phyloP scores from a whole-genome alignment of 2,888 invertebrate species.

The Heterodera filipjevi region DNA sequence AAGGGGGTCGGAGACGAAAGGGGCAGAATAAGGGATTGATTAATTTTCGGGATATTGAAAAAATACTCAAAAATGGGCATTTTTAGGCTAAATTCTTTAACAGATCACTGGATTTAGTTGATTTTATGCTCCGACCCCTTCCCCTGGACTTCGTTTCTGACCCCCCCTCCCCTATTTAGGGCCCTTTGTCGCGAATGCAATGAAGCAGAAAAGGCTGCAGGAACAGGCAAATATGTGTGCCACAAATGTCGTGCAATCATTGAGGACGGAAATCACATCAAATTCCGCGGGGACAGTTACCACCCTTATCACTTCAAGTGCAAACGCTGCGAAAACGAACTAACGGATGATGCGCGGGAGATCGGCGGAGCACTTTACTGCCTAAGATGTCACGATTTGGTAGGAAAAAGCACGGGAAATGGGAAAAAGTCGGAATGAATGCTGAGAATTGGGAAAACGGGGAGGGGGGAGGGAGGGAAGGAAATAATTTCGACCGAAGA shows the following conservation, averaged over 20 bases:
- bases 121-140: too few species aligned
- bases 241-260: slow-evolving; percentile 72
- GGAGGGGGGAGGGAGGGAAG: too few species aligned
- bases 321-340: slow-evolving; percentile 77
- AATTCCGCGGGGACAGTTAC: slow-evolving; percentile 84
- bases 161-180: too few species aligned
- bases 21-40: too few species aligned
- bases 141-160: too few species aligned
- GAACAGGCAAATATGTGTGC: slow-evolving; percentile 86
- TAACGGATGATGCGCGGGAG: slow-evolving; percentile 93
- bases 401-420: background rate
- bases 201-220: slow-evolving; percentile 90
- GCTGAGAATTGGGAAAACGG: background rate
- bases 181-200: slow-evolving; percentile 94
- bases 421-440: background rate
- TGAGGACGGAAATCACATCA: slow-evolving; percentile 69
- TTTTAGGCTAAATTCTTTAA: too few species aligned
- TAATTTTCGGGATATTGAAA: too few species aligned
- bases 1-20: too few species aligned
- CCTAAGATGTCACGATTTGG: slow-evolving; percentile 80
- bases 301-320: slow-evolving; percentile 99
- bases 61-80: too few species aligned
- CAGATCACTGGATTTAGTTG: too few species aligned
- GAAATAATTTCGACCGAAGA: too few species aligned
- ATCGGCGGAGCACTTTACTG: slow-evolving; percentile 89